phyloP scores from a whole-genome alignment of 2,113 vertebrate species.

The Physeter macrocephalus region DNA sequence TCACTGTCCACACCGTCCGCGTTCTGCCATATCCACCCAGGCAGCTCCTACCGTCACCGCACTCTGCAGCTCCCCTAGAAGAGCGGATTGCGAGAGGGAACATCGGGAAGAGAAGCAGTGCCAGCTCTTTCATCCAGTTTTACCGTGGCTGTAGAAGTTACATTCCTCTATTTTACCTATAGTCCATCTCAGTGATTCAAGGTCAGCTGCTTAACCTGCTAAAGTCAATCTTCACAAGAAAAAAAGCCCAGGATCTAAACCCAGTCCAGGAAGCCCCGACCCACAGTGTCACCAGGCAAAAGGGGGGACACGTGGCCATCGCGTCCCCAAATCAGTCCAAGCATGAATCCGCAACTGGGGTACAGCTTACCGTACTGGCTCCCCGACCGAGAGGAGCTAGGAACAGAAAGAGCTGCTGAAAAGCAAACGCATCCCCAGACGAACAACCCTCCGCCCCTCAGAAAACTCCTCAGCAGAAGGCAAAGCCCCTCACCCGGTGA shows the following conservation, averaged over 20 bases:
- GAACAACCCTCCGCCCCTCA: background rate
- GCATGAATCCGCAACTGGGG: rapidly evolving
- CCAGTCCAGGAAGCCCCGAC: background rate
- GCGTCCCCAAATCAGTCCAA: rapidly evolving
- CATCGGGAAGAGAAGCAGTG: rapidly evolving
- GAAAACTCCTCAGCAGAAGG: background rate
- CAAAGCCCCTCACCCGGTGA: background rate
- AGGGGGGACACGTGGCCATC: rapidly evolving
- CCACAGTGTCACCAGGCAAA: background rate
- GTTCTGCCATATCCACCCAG: background rate
- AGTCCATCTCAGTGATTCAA: background rate
- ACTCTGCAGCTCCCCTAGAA: background rate
- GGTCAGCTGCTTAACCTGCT: background rate
- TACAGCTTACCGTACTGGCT: rapidly evolving
- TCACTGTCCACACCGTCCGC: background rate
- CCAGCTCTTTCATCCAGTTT: rapidly evolving
- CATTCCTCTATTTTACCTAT: too few relatives aligned
- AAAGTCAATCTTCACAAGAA: background rate
- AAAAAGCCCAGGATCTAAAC: background rate
- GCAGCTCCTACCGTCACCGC: rapidly evolving
- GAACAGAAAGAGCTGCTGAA: background rate
- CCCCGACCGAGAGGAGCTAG: background rate
- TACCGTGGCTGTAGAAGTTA: background rate
- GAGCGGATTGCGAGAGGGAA: background rate
- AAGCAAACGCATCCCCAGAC: background rate